phyloP scores from a whole-genome alignment of 2,888 invertebrate genomes.

The Eupithecia vulgata region DNA sequence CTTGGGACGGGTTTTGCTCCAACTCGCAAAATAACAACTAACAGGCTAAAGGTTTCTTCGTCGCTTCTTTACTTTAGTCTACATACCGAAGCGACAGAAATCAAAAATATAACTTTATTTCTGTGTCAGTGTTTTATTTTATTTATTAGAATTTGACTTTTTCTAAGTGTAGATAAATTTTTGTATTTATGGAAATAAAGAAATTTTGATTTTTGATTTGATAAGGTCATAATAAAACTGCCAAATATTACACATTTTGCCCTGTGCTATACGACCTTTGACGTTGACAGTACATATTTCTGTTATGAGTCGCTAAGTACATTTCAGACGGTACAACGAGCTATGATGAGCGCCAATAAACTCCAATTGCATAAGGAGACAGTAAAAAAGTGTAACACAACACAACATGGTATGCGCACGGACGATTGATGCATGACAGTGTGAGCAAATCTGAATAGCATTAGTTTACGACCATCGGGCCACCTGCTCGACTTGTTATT shows the following conservation, averaged over 20 bases:
- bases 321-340: slow-evolving; percentile 35
- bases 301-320: slow-evolving; percentile 23
- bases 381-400: slow-evolving; percentile 41
- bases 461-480: slow-evolving; percentile 38
- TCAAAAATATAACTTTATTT: too few relatives aligned
- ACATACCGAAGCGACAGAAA: too few relatives aligned
- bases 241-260: slow-evolving; percentile 20
- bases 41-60: too few relatives aligned
- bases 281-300: slow-evolving; percentile 13
- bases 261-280: slow-evolving; percentile 34
- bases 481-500: slow-evolving; percentile 33
- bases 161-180: too few relatives aligned
- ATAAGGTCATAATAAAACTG: too few relatives aligned
- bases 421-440: slow-evolving; percentile 43
- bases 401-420: slow-evolving; percentile 35
- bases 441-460: slow-evolving; percentile 42
- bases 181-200: too few relatives aligned
- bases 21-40: too few relatives aligned
- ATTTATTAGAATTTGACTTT: too few relatives aligned
- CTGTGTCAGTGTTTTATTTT: too few relatives aligned
- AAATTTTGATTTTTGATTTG: too few relatives aligned
- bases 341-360: slow-evolving; percentile 44
- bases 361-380: slow-evolving; percentile 41
- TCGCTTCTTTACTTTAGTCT: too few relatives aligned
- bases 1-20: too few relatives aligned